phyloP scores from a whole-genome alignment of 2,797 vertebrate genomes.

The Sebastes itinus region DNA sequence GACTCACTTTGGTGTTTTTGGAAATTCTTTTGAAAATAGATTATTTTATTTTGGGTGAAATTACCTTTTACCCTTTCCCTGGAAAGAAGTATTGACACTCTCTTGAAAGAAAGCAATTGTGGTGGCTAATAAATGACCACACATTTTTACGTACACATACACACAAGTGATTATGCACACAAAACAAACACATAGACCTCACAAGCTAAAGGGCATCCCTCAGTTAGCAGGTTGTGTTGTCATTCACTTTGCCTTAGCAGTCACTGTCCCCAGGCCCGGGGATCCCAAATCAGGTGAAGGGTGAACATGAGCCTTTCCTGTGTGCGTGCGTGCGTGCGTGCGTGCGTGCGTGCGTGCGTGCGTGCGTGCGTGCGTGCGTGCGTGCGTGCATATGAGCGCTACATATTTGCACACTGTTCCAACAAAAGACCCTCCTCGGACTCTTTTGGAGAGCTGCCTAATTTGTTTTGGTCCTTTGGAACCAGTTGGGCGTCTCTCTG shows the following conservation, averaged over 20 bases:
- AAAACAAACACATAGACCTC: background rate
- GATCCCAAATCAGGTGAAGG: constrained; percentile 29
- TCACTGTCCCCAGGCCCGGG: background rate
- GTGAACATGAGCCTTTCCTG: background rate
- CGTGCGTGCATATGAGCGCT: too few species aligned
- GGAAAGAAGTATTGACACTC: background rate
- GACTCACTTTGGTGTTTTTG: background rate
- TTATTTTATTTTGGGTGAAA: background rate
- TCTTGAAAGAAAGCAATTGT: background rate
- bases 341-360: background rate
- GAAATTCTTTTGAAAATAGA: background rate
- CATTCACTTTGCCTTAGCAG: constrained; percentile 3
- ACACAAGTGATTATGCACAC: background rate
- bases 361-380: too few species aligned
- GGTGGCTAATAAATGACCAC: background rate
- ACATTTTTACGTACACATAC: background rate
- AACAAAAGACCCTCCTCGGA: constrained; percentile 72
- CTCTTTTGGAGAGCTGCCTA: constrained; percentile 77
- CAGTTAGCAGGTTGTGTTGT: constrained; percentile 7
- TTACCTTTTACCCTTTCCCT: background rate
- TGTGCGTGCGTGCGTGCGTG: background rate
- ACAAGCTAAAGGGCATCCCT: background rate
- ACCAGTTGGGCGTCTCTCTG: constrained; percentile 66
- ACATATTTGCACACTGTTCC: constrained; percentile 31
- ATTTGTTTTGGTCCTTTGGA: constrained; percentile 80